Evolutionary conservation across 2,888 invertebrate species (phyloP).

Genomic region (Chaetoderma sp.): DNA sequence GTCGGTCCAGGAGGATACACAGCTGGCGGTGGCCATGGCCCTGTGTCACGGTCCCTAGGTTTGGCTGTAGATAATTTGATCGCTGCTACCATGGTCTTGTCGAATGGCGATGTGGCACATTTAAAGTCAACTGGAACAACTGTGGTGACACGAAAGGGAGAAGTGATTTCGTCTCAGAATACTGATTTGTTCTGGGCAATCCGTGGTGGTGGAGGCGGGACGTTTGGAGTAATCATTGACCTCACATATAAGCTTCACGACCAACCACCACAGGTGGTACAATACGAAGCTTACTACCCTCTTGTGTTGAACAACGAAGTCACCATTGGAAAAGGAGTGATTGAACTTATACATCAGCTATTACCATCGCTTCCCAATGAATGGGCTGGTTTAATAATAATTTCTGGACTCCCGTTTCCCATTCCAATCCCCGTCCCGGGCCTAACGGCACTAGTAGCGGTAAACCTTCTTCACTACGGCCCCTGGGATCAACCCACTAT

Average conservation of each 20-base stretch:
- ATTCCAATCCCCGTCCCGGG: too few species aligned
- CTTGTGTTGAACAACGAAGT: not conserved
- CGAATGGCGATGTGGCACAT: conserved; percentile 20
- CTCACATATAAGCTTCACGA: conserved; percentile 36
- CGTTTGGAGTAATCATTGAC: conserved; percentile 34
- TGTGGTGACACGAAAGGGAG: conserved; percentile 10
- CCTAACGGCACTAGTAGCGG: too few species aligned
- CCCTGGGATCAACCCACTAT: not conserved
- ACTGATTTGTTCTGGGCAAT: conserved; percentile 42
- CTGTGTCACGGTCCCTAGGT: conserved; percentile 38
- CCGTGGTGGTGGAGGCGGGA: conserved; percentile 40
- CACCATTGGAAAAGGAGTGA: not conserved
- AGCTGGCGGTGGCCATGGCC: conserved; percentile 53
- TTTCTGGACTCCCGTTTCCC: too few species aligned
- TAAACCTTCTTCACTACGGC: not conserved
- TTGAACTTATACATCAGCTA: not conserved
- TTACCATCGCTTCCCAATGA: conserved; percentile 9
- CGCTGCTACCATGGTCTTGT: conserved; percentile 35
- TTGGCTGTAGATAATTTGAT: conserved; percentile 40
- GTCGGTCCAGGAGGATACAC: conserved; percentile 55
- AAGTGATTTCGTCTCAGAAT: conserved; percentile 3
- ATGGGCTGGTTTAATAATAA: conserved; percentile 27
- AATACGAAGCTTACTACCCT: not conserved
- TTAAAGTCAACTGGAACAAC: conserved; percentile 12
- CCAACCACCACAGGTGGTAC: conserved; percentile 9